Conservation (phyloP, 2,888 invertebrate genomes). For the Cheilosia soror region DNA sequence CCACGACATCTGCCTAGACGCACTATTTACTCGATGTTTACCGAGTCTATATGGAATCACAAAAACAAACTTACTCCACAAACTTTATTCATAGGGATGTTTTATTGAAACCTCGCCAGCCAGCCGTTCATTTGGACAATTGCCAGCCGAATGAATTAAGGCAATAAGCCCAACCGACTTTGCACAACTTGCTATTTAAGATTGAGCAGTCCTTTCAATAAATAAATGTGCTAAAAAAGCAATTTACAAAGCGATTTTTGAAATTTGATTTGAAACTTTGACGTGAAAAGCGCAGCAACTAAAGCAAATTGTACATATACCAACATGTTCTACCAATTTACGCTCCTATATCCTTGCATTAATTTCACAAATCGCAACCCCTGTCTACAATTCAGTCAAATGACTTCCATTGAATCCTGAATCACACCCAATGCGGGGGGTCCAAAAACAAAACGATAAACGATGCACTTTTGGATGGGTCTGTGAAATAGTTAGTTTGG, state of each 20-base stretch:
- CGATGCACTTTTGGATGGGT: slow-evolving; percentile 53
- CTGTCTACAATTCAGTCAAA: slow-evolving; percentile 43
- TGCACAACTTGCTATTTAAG: not conserved
- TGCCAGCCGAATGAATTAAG: too few relatives aligned
- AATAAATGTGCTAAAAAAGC: not conserved
- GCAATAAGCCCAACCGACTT: too few relatives aligned
- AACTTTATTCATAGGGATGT: too few relatives aligned
- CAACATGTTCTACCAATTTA: slow-evolving; percentile 40
- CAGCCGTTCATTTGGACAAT: too few relatives aligned
- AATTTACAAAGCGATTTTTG: not conserved
- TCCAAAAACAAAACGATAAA: slow-evolving; percentile 8
- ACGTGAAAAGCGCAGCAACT: slow-evolving; percentile 33
- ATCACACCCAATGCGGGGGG: slow-evolving; percentile 8
- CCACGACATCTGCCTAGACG: too few relatives aligned
- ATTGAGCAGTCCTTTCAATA: not conserved
- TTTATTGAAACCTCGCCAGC: too few relatives aligned
- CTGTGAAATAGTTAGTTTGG: slow-evolving; percentile 46
- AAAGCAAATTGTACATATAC: slow-evolving; percentile 1
- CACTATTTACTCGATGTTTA: too few relatives aligned
- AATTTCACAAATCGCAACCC: slow-evolving; percentile 40
- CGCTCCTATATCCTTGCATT: slow-evolving; percentile 28
- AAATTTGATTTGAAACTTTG: not conserved
- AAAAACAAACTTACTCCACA: too few relatives aligned
- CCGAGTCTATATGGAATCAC: too few relatives aligned
- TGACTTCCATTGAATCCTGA: slow-evolving; percentile 43